phyloP scores from a whole-genome alignment of 2,113 vertebrate species.

The Aix galericulata region DNA sequence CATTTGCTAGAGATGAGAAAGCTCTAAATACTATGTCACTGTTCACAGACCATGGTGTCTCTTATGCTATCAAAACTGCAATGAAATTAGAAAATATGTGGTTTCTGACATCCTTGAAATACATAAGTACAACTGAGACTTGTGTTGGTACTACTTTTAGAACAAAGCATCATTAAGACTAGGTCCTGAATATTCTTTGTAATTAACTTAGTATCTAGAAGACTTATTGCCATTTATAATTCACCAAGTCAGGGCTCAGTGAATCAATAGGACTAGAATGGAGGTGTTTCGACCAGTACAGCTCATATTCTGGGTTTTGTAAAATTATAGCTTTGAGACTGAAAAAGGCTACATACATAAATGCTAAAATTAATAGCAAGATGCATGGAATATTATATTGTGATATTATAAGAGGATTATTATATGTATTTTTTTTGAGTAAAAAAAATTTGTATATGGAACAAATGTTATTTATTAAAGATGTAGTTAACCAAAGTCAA shows the following conservation, averaged over 20 bases:
- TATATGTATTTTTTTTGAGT: background rate
- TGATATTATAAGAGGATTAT: background rate
- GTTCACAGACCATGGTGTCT: background rate
- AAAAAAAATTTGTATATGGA: no score
- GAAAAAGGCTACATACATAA: background rate
- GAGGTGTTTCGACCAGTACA: background rate
- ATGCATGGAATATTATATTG: background rate
- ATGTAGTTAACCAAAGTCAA: conserved; percentile 32
- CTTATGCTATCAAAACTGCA: background rate
- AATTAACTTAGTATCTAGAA: background rate
- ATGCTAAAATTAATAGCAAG: background rate
- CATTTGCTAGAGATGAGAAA: background rate
- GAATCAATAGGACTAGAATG: background rate
- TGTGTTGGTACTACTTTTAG: background rate
- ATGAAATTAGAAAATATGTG: background rate
- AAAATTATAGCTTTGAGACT: background rate
- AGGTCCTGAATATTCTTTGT: background rate
- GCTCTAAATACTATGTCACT: background rate
- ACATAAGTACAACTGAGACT: background rate
- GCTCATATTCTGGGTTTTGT: background rate
- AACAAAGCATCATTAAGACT: background rate
- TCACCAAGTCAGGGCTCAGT: background rate
- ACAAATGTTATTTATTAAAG: conserved; percentile 19
- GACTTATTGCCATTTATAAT: background rate
- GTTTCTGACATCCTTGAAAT: background rate